Conservation (phyloP, 2,888 invertebrate genomes). For the Rhagonycha fulva region DNA sequence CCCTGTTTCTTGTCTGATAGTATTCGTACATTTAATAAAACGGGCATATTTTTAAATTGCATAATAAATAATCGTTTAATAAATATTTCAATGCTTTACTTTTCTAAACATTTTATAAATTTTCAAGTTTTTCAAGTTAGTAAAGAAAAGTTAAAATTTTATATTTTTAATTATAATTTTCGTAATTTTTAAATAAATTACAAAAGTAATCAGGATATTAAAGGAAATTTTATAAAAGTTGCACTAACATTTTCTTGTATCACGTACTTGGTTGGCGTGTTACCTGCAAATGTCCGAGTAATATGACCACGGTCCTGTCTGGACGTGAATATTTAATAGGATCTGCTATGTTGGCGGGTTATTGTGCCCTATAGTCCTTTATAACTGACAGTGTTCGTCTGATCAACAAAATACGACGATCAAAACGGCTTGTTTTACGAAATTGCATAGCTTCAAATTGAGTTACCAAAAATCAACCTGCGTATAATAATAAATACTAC, state of each 20-base stretch:
- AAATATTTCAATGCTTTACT: background rate
- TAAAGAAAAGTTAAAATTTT: background rate
- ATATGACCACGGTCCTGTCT: conserved; percentile 27
- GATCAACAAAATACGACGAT: conserved; percentile 16
- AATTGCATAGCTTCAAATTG: conserved; percentile 11
- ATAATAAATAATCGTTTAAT: conserved; percentile 32
- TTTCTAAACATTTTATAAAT: background rate
- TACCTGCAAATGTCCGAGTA: conserved; percentile 27
- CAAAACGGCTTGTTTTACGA: conserved; percentile 11
- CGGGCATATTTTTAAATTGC: conserved; percentile 33
- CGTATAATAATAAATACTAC: background rate
- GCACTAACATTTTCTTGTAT: conserved; percentile 5
- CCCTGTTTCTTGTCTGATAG: conserved; percentile 26
- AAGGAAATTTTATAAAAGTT: background rate
- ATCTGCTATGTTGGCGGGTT: conserved; percentile 26
- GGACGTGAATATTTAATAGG: conserved; percentile 30
- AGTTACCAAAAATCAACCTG: background rate
- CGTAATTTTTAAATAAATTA: background rate
- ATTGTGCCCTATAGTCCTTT: conserved; percentile 32
- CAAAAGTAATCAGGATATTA: background rate
- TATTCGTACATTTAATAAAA: conserved; percentile 32
- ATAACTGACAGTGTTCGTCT: conserved; percentile 17
- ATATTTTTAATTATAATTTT: background rate
- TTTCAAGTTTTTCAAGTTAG: background rate
- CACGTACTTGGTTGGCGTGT: conserved; percentile 21